Conservation (phyloP, 2,888 invertebrate genomes). For the Ectobius pallidus region DNA sequence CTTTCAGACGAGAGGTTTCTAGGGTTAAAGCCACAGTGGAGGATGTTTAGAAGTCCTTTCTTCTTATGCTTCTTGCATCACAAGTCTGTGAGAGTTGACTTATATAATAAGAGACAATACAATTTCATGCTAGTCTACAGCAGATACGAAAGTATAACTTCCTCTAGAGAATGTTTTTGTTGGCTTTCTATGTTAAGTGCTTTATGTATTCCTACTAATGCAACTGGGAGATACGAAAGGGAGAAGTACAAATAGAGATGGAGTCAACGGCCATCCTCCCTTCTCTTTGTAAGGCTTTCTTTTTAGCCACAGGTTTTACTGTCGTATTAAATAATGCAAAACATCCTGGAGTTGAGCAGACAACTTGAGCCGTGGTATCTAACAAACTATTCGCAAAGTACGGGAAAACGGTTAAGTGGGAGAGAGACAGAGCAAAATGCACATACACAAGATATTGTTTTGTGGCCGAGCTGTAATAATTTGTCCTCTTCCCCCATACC, state of each 20-base stretch:
- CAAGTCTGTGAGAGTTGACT: no score
- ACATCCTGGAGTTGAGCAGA: not conserved
- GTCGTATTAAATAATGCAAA: not conserved
- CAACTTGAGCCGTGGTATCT: not conserved
- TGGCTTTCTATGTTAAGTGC: not conserved
- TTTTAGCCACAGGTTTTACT: not conserved
- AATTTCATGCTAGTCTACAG: not conserved
- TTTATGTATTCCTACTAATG: not conserved
- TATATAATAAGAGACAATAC: not conserved
- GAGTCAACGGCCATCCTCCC: not conserved
- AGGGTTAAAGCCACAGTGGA: no score
- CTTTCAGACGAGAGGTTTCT: no score
- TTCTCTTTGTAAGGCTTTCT: no score
- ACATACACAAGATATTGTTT: not conserved
- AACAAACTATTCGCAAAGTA: no score
- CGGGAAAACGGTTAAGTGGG: no score
- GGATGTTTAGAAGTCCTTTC: no score
- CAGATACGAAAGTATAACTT: not conserved
- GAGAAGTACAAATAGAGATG: not conserved
- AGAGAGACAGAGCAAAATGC: no score
- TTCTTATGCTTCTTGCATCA: no score
- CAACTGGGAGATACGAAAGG: not conserved
- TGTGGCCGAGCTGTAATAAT: not conserved
- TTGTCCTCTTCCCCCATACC: no score
- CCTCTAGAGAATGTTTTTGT: no score